phyloP scores from a whole-genome alignment of 2,888 invertebrate genomes.

The Eutolmus rufibarbis region DNA sequence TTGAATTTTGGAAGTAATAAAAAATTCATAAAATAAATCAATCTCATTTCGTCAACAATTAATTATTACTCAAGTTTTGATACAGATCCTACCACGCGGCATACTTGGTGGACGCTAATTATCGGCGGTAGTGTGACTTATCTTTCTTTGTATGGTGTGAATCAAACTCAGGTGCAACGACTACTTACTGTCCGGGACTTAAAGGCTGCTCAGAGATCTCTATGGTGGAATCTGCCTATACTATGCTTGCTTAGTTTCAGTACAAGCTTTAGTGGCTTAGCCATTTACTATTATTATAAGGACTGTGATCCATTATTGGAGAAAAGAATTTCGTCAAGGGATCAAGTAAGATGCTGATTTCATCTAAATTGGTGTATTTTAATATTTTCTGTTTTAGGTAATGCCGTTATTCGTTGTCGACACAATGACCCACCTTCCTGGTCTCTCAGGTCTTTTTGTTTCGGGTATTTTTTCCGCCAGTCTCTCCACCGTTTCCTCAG shows the following conservation, averaged over 20 bases:
- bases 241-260: slow-evolving; percentile 74
- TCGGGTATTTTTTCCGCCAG: slow-evolving; percentile 92
- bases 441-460: slow-evolving; percentile 87
- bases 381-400: slow-evolving; percentile 57
- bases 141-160: slow-evolving; percentile 83
- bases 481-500: slow-evolving; percentile 89
- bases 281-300: slow-evolving; percentile 83
- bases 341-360: slow-evolving; percentile 66
- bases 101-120: slow-evolving; percentile 82
- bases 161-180: slow-evolving; percentile 84
- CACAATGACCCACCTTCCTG: slow-evolving; percentile 75
- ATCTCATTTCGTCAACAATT: not conserved
- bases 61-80: slow-evolving; percentile 68
- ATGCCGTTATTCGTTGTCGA: slow-evolving; percentile 83
- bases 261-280: slow-evolving; percentile 80
- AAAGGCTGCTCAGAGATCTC: slow-evolving; percentile 72
- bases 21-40: slow-evolving; percentile 33
- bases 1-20: slow-evolving; percentile 74
- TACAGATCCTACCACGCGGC: slow-evolving; percentile 80
- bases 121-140: slow-evolving; percentile 85
- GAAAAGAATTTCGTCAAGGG: slow-evolving; percentile 70
- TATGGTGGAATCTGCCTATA: slow-evolving; percentile 86
- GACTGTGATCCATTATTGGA: slow-evolving; percentile 80
- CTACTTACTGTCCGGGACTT: slow-evolving; percentile 75
- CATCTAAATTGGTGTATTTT: not conserved